A percentile compares a stretch with the other conserved stretches of the same genome.
Conservation (phyloP, 2,113 vertebrate genomes). For the Mustela lutreola region DNA sequence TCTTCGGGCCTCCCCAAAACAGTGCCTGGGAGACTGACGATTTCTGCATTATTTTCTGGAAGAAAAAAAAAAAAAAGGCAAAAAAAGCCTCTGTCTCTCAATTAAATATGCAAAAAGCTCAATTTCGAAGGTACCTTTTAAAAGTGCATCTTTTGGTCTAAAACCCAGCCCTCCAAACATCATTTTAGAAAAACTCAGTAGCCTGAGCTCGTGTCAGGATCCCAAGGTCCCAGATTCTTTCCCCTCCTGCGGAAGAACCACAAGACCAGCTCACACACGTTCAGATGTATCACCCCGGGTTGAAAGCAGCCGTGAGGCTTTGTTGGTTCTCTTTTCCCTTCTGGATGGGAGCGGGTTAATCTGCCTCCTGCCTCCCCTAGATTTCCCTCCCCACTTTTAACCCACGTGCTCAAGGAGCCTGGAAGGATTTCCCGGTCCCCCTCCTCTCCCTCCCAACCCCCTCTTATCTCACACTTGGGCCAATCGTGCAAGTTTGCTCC, state of each 20-base stretch:
- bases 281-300: not conserved
- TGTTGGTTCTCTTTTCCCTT: not conserved
- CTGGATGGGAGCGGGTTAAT: not conserved
- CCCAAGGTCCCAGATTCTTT: not conserved
- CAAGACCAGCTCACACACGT: not conserved
- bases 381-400: not conserved
- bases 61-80: not conserved
- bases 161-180: not conserved
- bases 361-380: not conserved
- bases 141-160: not conserved
- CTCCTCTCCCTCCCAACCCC: too few species aligned
- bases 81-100: not conserved
- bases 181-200: not conserved
- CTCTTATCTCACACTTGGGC: not conserved
- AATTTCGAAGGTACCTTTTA: not conserved
- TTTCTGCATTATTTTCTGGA: not conserved
- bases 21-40: not conserved
- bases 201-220: accelerated
- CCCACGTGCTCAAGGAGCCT: not conserved
- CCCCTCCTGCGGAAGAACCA: not conserved
- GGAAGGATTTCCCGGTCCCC: not conserved
- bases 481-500: not conserved
- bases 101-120: not conserved
- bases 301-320: not conserved
- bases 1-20: not conserved